These are phyloP conservation scores for Drosophila ohnishii DNA, from an alignment of 1,140 invertebrate species.

Conservation along the genomic window DNA sequence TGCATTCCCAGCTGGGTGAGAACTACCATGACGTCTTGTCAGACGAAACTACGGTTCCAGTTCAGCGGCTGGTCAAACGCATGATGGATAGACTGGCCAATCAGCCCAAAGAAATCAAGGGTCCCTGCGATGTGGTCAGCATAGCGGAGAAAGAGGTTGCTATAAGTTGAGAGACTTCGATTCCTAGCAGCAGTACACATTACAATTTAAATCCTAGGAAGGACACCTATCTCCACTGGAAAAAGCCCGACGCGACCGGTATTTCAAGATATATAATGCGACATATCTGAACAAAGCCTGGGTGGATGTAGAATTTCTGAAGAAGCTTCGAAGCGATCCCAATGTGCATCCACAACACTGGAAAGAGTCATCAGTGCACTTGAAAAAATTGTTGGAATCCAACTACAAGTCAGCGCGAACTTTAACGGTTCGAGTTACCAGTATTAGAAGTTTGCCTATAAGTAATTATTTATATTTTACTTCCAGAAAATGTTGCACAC, in stretches of 20 bases:
- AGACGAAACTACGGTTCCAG: slow-evolving; percentile 29
- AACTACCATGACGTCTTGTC: slow-evolving; percentile 55
- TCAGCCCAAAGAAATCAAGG: slow-evolving; percentile 15
- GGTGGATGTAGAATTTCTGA: slow-evolving; percentile 66
- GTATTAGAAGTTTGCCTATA: not conserved
- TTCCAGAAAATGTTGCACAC: slow-evolving; percentile 80
- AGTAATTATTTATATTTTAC: not conserved
- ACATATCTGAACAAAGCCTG: slow-evolving; percentile 63
- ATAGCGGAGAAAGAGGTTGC: slow-evolving; percentile 62
- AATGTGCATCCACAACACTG: slow-evolving; percentile 48
- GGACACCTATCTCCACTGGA: slow-evolving; percentile 62
- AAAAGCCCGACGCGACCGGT: slow-evolving; percentile 48
- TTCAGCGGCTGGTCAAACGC: slow-evolving; percentile 48
- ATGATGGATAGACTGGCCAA: slow-evolving; percentile 14
- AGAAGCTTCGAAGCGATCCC: slow-evolving; percentile 44
- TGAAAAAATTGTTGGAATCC: slow-evolving; percentile 31
- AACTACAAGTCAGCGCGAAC: slow-evolving; percentile 49
- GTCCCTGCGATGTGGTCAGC: slow-evolving; percentile 73
- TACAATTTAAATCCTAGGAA: slow-evolving; percentile 32
- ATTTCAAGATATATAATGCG: slow-evolving; percentile 68
- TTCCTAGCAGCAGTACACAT: not conserved
- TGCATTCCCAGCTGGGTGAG: slow-evolving; percentile 30
- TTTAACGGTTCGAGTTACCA: slow-evolving; percentile 35
- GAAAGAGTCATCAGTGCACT: slow-evolving; percentile 22
- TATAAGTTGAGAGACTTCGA: not conserved